These are phyloP conservation scores for Pemphigus obesinymphae DNA, from an alignment of 1,140 invertebrate genomes.

Conservation along the genomic window DNA sequence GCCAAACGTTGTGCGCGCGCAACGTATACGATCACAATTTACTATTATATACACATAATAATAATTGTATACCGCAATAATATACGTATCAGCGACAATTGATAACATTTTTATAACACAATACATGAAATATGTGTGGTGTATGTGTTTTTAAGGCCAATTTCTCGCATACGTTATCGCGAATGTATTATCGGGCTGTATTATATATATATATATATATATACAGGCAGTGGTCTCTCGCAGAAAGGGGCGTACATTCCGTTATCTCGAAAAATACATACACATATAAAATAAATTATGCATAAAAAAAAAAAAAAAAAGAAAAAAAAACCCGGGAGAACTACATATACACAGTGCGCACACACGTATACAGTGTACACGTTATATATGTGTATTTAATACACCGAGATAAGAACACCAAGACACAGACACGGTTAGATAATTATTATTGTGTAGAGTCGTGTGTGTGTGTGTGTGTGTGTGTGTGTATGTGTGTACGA, in stretches of 20 bases:
- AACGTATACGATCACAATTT: no score
- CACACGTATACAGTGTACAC: not conserved
- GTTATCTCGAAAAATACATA: not conserved
- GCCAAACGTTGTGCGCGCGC: no score
- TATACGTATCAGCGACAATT: no score
- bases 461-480: not conserved
- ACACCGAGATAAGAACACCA: not conserved
- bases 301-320: no score
- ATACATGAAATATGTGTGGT: no score
- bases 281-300: not conserved
- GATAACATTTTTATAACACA: no score
- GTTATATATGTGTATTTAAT: not conserved
- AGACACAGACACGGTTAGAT: slow-evolving; percentile 2
- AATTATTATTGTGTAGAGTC: not conserved
- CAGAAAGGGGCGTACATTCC: not conserved
- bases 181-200: no score
- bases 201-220: no score
- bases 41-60: no score
- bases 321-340: not conserved
- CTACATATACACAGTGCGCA: not conserved
- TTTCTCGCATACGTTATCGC: not conserved
- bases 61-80: no score
- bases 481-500: not conserved
- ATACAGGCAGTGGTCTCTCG: not conserved
- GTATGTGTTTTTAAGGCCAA: not conserved